Conservation (phyloP, 2,888 invertebrate species). For the Apodemia duryi region DNA sequence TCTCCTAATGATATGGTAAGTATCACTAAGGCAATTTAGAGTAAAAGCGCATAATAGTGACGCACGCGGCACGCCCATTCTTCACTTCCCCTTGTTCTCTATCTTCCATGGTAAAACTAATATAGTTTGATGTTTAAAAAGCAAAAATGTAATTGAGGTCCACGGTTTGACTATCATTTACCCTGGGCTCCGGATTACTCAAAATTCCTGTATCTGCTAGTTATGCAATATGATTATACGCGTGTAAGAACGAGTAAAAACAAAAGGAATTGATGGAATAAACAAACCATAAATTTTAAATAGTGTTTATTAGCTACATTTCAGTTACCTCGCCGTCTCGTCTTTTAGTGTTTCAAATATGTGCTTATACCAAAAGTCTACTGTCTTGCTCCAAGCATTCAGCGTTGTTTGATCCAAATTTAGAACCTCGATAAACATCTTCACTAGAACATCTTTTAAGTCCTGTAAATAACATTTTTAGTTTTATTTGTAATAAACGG, state of each 20-base stretch:
- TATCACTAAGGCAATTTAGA: too few species aligned
- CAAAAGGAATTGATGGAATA: neutral
- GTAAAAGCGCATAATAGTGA: too few species aligned
- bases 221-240: too few species aligned
- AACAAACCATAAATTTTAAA: conserved; percentile 2
- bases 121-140: too few species aligned
- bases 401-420: conserved; percentile 56
- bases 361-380: conserved; percentile 70
- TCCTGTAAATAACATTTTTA: conserved; percentile 47
- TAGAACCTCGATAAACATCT: conserved; percentile 67
- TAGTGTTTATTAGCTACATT: conserved; percentile 2
- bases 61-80: too few species aligned
- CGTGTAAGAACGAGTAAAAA: neutral
- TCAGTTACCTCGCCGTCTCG: conserved; percentile 41
- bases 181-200: too few species aligned
- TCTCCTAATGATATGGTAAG: too few species aligned
- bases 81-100: too few species aligned
- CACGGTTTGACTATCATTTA: too few species aligned
- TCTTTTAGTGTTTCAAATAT: conserved; percentile 55
- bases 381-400: conserved; percentile 63
- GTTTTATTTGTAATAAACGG: conserved; percentile 11
- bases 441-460: conserved; percentile 64
- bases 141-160: too few species aligned
- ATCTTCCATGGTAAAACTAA: too few species aligned
- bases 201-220: too few species aligned